phyloP scores from a whole-genome alignment of 2,113 vertebrate species.

The Silurus glanis region DNA sequence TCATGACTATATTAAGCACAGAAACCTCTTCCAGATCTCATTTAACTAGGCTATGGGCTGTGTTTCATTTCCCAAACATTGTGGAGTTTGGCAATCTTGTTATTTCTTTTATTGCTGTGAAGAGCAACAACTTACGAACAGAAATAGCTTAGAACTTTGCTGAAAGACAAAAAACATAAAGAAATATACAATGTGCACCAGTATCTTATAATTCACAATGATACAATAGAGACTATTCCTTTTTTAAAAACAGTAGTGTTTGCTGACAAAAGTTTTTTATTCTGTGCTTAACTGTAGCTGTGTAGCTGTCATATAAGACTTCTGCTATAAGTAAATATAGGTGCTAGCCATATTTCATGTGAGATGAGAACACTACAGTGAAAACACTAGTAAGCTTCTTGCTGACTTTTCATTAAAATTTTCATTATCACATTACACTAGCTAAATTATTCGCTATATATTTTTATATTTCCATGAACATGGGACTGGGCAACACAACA shows the following conservation, averaged over 20 bases:
- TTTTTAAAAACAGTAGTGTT: neutral
- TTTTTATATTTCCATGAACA: neutral
- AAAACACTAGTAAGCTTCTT: neutral
- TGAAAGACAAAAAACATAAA: neutral
- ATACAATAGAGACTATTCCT: neutral
- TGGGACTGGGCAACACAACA: neutral
- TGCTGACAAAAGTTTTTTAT: neutral
- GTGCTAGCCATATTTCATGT: neutral
- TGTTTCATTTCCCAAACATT: neutral
- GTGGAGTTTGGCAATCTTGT: neutral
- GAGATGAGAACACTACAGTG: neutral
- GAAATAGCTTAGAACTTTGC: neutral
- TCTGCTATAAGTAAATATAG: neutral
- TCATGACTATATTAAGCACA: neutral
- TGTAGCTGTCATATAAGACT: neutral
- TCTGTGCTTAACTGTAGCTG: neutral
- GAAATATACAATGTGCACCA: neutral
- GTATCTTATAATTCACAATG: neutral
- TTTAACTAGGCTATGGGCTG: neutral
- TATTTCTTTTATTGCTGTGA: neutral
- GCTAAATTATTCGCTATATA: neutral
- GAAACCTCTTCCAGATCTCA: neutral
- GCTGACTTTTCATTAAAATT: neutral
- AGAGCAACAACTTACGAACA: neutral
- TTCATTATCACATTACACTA: neutral